These are phyloP conservation scores for Zoanthus sociatus DNA, from an alignment of 92 coral and sea anemone genomes.

Conservation along the genomic window DNA sequence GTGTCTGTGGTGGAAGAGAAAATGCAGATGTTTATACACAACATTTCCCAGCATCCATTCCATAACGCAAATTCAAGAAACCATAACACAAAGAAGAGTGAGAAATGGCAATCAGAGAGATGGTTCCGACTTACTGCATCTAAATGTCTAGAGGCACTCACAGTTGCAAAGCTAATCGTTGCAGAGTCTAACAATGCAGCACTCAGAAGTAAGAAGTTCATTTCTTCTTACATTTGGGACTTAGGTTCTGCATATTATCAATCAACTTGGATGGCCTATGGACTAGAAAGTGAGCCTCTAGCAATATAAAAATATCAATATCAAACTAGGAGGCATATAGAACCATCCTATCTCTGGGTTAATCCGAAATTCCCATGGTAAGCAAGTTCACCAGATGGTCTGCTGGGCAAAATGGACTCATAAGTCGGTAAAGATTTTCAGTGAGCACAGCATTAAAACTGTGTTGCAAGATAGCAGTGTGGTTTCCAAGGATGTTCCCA, in stretches of 20 bases:
- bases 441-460: conserved; percentile 12
- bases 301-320: background rate
- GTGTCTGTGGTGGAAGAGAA: too few relatives aligned
- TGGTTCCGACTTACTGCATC: conserved; percentile 56
- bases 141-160: conserved; percentile 49
- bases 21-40: too few relatives aligned
- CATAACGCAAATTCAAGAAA: conserved; percentile 10
- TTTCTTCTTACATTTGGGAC: background rate
- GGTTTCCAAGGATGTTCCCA: conserved; percentile 31
- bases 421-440: background rate
- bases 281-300: background rate
- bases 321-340: background rate
- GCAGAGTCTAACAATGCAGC: conserved; percentile 36
- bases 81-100: conserved; percentile 32
- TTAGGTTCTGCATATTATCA: background rate
- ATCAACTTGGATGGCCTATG: background rate
- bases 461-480: background rate
- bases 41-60: background rate
- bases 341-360: background rate
- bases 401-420: background rate
- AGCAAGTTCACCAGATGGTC: background rate
- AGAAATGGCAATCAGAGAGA: conserved; percentile 50
- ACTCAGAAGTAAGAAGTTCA: background rate
- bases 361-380: background rate
- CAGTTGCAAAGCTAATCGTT: conserved; percentile 28